Evolutionary conservation across 2,113 vertebrate species (phyloP).

Genomic region (Pseudorhombus dupliciocellatus): DNA sequence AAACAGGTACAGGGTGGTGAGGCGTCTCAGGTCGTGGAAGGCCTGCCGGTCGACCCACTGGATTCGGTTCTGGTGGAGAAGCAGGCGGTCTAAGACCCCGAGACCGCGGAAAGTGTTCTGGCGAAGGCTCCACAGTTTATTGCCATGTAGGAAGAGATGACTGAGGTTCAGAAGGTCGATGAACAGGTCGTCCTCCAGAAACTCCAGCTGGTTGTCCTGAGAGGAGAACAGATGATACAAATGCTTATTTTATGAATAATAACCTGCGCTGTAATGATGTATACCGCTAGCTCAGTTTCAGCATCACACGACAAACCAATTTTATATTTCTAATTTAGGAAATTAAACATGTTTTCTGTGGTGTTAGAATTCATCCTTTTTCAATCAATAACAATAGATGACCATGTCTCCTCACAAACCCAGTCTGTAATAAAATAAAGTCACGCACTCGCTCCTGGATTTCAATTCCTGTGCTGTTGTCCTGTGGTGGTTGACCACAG

Average conservation of each 20-base stretch:
- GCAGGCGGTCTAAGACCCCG: constrained; percentile 91
- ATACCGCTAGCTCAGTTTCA: neutral
- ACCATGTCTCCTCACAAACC: constrained; percentile 11
- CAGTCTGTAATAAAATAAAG: constrained; percentile 17
- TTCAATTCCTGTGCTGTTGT: constrained; percentile 3
- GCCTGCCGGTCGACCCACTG: constrained; percentile 92
- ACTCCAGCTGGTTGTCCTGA: constrained; percentile 93
- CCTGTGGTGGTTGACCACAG: constrained; percentile 21
- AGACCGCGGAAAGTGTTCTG: constrained; percentile 95
- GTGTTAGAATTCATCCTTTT: constrained; percentile 10
- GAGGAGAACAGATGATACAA: constrained; percentile 1
- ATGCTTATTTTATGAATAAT: neutral
- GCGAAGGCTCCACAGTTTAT: constrained; percentile 92
- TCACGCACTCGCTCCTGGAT: neutral
- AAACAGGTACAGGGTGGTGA: constrained; percentile 96
- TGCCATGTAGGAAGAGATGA: constrained; percentile 97
- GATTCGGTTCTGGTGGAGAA: constrained; percentile 96
- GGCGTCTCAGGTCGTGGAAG: constrained; percentile 92
- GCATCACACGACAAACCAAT: neutral
- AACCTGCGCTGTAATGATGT: neutral
- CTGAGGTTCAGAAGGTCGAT: constrained; percentile 96
- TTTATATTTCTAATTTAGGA: neutral
- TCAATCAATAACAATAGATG: constrained; percentile 14
- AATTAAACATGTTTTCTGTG: too few relatives aligned
- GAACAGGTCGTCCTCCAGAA: constrained; percentile 95